A percentile compares a stretch with the other conserved stretches of the same genome.
These are phyloP conservation scores for Cantharis rustica DNA, from an alignment of 2,888 invertebrate genomes.

Conservation along the genomic window DNA sequence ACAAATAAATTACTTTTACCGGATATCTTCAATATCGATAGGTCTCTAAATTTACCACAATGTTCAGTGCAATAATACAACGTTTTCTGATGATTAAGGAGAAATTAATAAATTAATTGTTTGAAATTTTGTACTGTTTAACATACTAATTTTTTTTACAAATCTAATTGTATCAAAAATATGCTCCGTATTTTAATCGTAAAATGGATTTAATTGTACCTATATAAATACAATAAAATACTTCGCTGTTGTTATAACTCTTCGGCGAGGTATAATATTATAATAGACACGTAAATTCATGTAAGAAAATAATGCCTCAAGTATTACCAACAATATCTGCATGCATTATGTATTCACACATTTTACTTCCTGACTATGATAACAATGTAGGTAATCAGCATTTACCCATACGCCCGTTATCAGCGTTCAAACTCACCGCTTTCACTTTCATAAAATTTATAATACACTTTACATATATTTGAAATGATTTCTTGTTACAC, in stretches of 20 bases:
- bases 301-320: neutral
- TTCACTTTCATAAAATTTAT: neutral
- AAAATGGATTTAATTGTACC: too few relatives aligned
- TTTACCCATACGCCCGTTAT: neutral
- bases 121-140: too few relatives aligned
- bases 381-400: neutral
- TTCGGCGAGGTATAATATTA: neutral
- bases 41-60: neutral
- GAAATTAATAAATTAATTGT: neutral
- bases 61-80: neutral
- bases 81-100: neutral
- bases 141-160: too few relatives aligned
- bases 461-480: neutral
- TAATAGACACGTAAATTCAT: too few relatives aligned
- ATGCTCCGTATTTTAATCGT: too few relatives aligned
- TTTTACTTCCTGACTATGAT: neutral
- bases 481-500: too few relatives aligned
- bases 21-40: neutral
- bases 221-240: too few relatives aligned
- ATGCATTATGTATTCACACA: neutral
- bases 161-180: too few relatives aligned
- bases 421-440: neutral
- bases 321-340: neutral
- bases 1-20: neutral
- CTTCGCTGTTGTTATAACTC: neutral